Evolutionary conservation across 2,797 vertebrate species (phyloP).

Genomic region (Megaceryle alcyon): DNA sequence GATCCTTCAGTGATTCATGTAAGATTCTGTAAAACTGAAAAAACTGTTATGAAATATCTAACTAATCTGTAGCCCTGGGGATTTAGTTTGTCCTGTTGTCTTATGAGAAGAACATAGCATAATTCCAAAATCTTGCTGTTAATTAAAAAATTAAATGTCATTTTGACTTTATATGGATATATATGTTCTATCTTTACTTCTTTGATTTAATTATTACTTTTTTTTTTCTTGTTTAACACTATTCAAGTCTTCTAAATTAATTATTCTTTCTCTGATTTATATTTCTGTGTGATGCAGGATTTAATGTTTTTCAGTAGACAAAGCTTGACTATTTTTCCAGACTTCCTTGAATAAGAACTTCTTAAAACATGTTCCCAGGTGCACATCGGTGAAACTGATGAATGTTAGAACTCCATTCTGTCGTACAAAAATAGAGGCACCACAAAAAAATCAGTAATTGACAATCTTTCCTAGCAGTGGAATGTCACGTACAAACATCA

Average conservation of each 20-base stretch:
- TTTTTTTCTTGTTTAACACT: not conserved
- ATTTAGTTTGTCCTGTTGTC: not conserved
- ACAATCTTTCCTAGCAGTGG: not conserved
- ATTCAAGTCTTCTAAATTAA: not conserved
- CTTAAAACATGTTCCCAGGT: not conserved
- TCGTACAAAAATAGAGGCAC: not conserved
- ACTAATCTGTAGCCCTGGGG: not conserved
- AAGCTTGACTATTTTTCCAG: not conserved
- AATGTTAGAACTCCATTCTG: not conserved
- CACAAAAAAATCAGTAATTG: not conserved
- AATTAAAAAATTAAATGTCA: not conserved
- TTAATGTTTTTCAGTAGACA: not conserved
- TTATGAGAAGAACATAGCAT: not conserved
- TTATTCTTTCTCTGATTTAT: not conserved
- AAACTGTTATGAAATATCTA: not conserved
- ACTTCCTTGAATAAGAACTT: not conserved
- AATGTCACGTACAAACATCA: not conserved
- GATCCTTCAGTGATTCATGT: not conserved
- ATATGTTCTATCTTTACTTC: not conserved
- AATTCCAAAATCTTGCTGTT: not conserved
- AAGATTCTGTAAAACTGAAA: not conserved
- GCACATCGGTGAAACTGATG: not conserved
- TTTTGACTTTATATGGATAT: not conserved
- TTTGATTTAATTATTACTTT: not conserved
- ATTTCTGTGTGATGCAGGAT: not conserved